Evolutionary conservation across 2,888 invertebrate genomes (phyloP), one percentile per base, ranked within the genome.

Genomic region (Campoplex nolae): DNA sequence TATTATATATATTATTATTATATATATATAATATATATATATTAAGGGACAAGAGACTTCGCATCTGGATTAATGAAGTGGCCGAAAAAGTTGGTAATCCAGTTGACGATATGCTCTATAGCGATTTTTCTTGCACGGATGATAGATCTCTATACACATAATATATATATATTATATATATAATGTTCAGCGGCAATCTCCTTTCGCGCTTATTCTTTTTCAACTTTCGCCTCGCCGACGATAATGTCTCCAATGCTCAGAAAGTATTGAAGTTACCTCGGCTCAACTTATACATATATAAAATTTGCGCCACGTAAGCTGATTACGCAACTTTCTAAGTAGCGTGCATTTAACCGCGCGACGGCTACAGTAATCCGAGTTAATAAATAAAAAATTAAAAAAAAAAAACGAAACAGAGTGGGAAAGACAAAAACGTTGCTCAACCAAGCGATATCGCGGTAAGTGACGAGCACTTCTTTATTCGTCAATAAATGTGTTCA

Each of bases 281-380:
- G 70, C 86, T 71, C 87, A 75, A 83, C 45, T 76, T 78, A 84
- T 85, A 73, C 45, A 54, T 74, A 82, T 75, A 75, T 16, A 42
- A 68, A 45, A 75, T 88, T 88, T 84, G 71, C 76, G 65, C 78
- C 84, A 13, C 54, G 77, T 89, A 90, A 90, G 90, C 90, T 89
- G 90, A 91, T 91, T 91, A 91, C 78, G 79, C 62, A 89, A 90
- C 87, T 91, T 88, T 88, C 56, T 77, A 90, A 90, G 91, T 88
- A 89, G 88, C 88, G 80, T 42, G 68, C 54, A 78, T 89, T 89
- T 88, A 89, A 90, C 82, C 75, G 8, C 68, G 67, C 54, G 75
- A 38, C 68, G 85, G 84, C 82, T 80, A 70, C 68, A 65, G 81
- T 84, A 84, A 89, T 87, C 82, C 84, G 82, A 83, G 78, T 88